Conservation (phyloP, 1,140 invertebrate species). For the Caenorhabditis briggsae region DNA sequence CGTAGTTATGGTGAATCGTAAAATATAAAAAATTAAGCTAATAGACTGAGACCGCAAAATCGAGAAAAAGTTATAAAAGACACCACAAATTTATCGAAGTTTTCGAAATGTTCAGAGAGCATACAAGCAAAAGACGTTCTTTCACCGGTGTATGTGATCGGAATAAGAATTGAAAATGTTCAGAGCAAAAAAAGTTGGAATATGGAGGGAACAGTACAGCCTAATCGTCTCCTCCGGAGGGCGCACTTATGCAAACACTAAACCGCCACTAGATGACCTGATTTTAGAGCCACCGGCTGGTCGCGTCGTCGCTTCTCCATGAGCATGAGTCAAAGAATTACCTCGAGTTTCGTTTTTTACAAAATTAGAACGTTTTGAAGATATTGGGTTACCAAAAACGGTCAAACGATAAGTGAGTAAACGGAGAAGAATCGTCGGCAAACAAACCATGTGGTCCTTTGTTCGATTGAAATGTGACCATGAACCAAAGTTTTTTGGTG, state of each 20-base stretch:
- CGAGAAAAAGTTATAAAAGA: neutral
- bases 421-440: constrained; percentile 36
- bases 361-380: constrained; percentile 28
- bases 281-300: constrained; percentile 34
- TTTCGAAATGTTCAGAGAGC: no score
- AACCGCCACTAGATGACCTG: constrained; percentile 47
- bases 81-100: neutral
- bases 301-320: neutral
- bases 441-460: constrained; percentile 50
- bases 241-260: constrained; percentile 55
- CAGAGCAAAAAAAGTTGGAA: constrained; percentile 1
- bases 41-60: no score
- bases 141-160: no score
- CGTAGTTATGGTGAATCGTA: no score
- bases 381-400: constrained; percentile 26
- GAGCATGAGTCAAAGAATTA: neutral
- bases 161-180: constrained; percentile 35
- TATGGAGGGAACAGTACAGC: constrained; percentile 39
- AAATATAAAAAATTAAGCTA: neutral
- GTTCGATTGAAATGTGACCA: constrained; percentile 2
- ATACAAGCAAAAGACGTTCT: no score
- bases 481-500: constrained; percentile 18
- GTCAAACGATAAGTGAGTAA: constrained; percentile 8
- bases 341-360: neutral
- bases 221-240: constrained; percentile 23